Evolutionary conservation across 1,140 invertebrate genomes (phyloP).

Genomic region (Drosophila orosa): DNA sequence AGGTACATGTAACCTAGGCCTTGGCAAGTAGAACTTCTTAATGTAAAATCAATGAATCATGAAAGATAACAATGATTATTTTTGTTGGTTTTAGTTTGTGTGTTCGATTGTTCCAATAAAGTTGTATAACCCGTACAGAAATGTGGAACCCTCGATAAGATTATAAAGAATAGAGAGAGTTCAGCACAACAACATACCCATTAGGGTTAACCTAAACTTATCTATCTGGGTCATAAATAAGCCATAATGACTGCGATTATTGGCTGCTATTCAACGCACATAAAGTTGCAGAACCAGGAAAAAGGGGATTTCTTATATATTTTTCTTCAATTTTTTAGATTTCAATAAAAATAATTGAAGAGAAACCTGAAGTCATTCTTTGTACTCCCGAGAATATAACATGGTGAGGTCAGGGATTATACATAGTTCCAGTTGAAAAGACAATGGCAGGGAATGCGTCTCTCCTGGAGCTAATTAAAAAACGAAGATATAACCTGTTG

Average conservation of each 20-base stretch:
- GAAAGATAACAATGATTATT: constrained; percentile 1
- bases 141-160: constrained; percentile 18
- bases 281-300: background rate
- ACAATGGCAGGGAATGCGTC: background rate
- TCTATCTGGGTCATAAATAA: constrained; percentile 49
- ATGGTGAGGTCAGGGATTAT: background rate
- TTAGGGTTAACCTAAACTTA: constrained; percentile 7
- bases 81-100: constrained; percentile 2
- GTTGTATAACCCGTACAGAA: constrained; percentile 22
- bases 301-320: too few species aligned
- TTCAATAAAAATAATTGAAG: background rate
- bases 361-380: background rate
- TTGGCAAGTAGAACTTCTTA: background rate
- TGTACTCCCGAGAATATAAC: background rate
- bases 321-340: background rate
- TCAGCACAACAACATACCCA: background rate
- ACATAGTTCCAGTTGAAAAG: background rate
- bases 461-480: background rate
- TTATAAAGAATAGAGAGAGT: background rate
- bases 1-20: constrained; percentile 3
- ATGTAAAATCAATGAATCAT: constrained; percentile 13
- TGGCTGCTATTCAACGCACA: background rate
- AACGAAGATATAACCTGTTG: background rate
- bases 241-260: background rate
- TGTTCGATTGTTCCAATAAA: constrained; percentile 21